Conservation (phyloP, 2,797 vertebrate species). For the Lemur catta region DNA sequence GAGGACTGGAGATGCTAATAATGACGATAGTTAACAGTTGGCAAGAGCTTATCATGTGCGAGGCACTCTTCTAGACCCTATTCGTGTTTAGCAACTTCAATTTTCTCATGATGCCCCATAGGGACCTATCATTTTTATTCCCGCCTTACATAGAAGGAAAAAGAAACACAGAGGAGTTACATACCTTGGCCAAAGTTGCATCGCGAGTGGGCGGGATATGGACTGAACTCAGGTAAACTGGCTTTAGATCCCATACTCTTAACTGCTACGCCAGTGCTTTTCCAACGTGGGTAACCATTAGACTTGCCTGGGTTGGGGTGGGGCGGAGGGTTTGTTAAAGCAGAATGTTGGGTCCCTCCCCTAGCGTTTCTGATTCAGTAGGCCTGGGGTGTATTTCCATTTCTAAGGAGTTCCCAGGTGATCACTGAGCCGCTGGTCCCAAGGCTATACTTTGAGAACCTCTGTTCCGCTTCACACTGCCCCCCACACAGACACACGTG, state of each 20-base stretch:
- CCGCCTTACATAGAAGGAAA: not conserved
- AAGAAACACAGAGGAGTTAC: not conserved
- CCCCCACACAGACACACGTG: not conserved
- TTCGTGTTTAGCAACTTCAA: not conserved
- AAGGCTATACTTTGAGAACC: not conserved
- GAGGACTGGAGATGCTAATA: not conserved
- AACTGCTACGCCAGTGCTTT: not conserved
- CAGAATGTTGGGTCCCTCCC: not conserved
- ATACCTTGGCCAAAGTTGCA: not conserved
- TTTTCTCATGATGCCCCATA: not conserved
- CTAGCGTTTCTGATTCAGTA: not conserved
- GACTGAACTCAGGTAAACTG: not conserved
- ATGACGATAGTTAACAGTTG: not conserved
- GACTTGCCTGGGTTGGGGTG: not conserved
- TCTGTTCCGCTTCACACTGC: not conserved
- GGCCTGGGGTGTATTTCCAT: not conserved
- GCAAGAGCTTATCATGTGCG: fast-evolving
- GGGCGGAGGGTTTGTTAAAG: not conserved
- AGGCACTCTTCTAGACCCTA: not conserved
- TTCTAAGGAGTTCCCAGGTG: not conserved
- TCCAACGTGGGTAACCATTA: not conserved
- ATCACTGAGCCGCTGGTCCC: not conserved
- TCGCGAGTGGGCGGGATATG: not conserved
- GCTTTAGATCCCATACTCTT: not conserved
- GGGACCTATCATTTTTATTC: not conserved